phyloP scores from a whole-genome alignment of 2,797 vertebrate species.

The Pangasius sanitwongsei region DNA sequence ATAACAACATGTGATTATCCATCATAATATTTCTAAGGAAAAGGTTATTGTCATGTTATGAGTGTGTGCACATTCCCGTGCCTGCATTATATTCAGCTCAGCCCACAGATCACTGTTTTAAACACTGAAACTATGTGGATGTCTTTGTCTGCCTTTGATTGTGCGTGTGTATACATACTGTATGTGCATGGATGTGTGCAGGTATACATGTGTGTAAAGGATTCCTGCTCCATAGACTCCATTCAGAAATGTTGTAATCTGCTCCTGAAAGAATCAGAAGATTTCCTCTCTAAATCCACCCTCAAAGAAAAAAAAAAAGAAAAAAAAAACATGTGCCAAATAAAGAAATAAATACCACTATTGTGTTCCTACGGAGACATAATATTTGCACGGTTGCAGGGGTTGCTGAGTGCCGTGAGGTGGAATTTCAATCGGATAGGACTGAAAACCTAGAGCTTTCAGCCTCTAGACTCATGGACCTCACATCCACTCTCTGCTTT shows the following conservation, averaged over 20 bases:
- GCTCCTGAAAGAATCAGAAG: conserved; percentile 64
- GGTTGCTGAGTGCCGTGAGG: conserved; percentile 65
- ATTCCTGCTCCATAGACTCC: conserved; percentile 62
- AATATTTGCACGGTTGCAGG: conserved; percentile 73
- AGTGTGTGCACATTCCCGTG: not conserved
- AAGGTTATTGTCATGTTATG: not conserved
- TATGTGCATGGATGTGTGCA: not conserved
- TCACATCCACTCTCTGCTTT: conserved; percentile 29
- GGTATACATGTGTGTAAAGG: conserved; percentile 12
- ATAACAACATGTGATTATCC: conserved; percentile 30
- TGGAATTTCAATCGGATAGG: conserved; percentile 67
- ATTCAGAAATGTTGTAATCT: conserved; percentile 70
- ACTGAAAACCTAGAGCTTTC: conserved; percentile 69
- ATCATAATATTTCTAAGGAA: conserved; percentile 30
- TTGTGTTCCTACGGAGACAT: conserved; percentile 79
- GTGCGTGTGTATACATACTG: conserved; percentile 6
- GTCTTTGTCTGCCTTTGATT: not conserved
- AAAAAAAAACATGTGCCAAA: conserved; percentile 63
- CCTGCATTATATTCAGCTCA: conserved; percentile 8
- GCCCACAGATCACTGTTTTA: not conserved
- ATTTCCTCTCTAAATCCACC: conserved; percentile 62
- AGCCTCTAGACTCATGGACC: conserved; percentile 65
- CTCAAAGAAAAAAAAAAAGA: conserved; percentile 59
- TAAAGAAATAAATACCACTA: conserved; percentile 71
- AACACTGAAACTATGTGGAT: not conserved